Evolutionary conservation across 2,888 invertebrate genomes (phyloP), one percentile per base, ranked within the genome.

Genomic region (Heliconius aoede): DNA sequence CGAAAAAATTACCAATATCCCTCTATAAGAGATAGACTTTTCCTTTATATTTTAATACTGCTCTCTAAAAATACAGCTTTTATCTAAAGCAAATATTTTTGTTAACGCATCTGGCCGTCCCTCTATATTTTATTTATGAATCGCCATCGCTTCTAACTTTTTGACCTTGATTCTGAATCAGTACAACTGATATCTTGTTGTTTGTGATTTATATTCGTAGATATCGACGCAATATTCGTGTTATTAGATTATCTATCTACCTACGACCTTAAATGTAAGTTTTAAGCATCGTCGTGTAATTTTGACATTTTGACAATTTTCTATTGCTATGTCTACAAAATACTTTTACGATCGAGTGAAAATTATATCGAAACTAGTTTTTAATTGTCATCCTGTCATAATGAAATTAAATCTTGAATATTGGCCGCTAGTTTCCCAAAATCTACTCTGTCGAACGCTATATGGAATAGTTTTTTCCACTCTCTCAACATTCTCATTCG

Each of bases 81-180:
- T 78, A 81, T 80, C 79, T 78, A 76, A 80, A 80, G 81, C 80
- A 79, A 83, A 84, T 83, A 84, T 83, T 84, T 82, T 83, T 80
- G 81, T 81, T 81, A 81, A 82, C 86, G 84, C 86, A 86, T 86
- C 85, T 87, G 87, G 85, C 81, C 81, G 85, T 80, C 81, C 80
- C 83, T 83, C 82, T 78, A 86, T 85, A 86, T 88, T 87, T 88
- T 88, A 89, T 90, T 87, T 88, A 88, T 87, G 85, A 86, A 85
- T 83, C 81, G 80, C 77, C 81, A 82, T 82, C 83, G 81, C 82
- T 85, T 83, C 82, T 83, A 83, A 83, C 84, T 82, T 82, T 78
- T 77, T 84, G 83, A 83, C 87, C 87, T 89, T 87, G 86, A 84
- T 83, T 85, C 81, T 82, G 80, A 82, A 83, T 82, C 82, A 83